These are phyloP conservation scores for Agrenia bidenticulata DNA, from an alignment of 2,888 invertebrate species.

Conservation along the genomic window DNA sequence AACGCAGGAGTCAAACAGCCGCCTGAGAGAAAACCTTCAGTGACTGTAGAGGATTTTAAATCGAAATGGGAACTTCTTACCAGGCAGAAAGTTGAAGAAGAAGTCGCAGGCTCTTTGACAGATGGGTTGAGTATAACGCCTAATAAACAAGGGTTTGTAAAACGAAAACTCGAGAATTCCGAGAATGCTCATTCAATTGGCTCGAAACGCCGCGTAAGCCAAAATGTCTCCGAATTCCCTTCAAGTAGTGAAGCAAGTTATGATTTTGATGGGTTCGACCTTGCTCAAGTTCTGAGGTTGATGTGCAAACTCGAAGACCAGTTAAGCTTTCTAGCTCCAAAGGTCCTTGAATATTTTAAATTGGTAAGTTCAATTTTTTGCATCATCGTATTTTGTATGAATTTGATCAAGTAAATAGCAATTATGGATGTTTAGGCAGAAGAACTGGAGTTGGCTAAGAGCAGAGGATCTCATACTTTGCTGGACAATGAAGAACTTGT, in stretches of 20 bases:
- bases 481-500: conserved; percentile 50
- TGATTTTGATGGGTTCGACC: conserved; percentile 43
- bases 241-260: conserved; percentile 28
- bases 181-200: not conserved
- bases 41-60: conserved; percentile 45
- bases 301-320: conserved; percentile 48
- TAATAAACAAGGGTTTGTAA: not conserved
- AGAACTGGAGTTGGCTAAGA: conserved; percentile 42
- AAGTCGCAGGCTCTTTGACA: conserved; percentile 1
- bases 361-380: conserved; percentile 25
- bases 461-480: conserved; percentile 38
- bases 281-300: conserved; percentile 41
- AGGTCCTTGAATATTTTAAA: conserved; percentile 45
- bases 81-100: conserved; percentile 20
- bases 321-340: conserved; percentile 45
- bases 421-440: conserved; percentile 38
- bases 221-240: conserved; percentile 8
- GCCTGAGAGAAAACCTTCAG: conserved; percentile 22
- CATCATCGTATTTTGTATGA: no score
- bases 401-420: not conserved
- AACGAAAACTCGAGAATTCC: no score
- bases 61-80: conserved; percentile 46
- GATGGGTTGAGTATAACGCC: not conserved
- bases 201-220: not conserved
- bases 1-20: no score